Evolutionary conservation across 2,888 invertebrate species (phyloP), one percentile per base, ranked within the genome.

Genomic region (Hololepta plana): DNA sequence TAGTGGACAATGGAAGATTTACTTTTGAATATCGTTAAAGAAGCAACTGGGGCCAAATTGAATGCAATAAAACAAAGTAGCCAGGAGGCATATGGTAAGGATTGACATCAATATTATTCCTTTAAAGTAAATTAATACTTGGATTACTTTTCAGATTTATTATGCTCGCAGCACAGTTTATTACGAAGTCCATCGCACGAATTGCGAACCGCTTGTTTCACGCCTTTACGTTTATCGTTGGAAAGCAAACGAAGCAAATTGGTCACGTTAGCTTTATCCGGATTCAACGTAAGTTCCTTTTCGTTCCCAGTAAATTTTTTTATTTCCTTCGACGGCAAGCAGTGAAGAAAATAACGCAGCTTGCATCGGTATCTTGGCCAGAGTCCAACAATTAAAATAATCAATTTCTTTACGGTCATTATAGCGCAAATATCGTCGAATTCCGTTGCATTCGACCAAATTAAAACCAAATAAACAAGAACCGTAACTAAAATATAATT

Each of bases 1-100:
- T n/a, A n/a, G n/a, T n/a, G n/a, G n/a, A n/a, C n/a, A n/a, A 87
- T 90, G 87, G 88, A 90, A 62, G 84, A 87, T 55, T 62, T 88
- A 42, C 62, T 90, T 37, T 67, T 74, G 51, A 76, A 79, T 53
- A 71, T 90, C 44, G 70, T 76, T 40, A 82, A 75, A 55, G 88
- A 90, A 60, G 76, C 85, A 32, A 69, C 71, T 26, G 75, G 76
- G 42, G 71, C 75, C 14, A 90, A 85, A 55, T 60, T 75, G 43
- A 62, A 68, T 30, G 63, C 66, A 38, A 56, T 90, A 40, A 72
- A 76, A 46, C 77, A 80, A 57, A 67, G 81, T 39, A 79, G 84
- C 45, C 82, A 85, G 59, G 80, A 82, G 58, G 84, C 84, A 38
- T 67, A 80, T 52, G 85, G 88, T 87, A 62, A 60, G 44, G 28